Base-by-base conservation (phyloP, 2,888 invertebrate genomes). In the Melolontha melolontha region DNA sequence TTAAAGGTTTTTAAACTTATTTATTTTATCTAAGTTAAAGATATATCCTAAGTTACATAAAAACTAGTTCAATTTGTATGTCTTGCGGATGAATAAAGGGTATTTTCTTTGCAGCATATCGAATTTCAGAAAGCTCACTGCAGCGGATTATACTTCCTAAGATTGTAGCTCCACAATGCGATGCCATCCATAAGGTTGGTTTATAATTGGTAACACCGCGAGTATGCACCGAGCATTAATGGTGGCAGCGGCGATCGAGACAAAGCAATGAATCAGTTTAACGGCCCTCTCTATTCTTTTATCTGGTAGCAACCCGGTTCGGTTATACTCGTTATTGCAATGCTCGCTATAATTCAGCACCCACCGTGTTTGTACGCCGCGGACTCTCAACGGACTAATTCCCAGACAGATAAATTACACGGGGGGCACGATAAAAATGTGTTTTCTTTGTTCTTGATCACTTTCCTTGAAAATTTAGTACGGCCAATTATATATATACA, bases 161-260 rank as follows among this genome's bases (percentile, higher is more conserved):
- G 47, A 47, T 62, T 44, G 59, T 62, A 62, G 47, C 47, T 16
- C 59, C 10, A 62, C 59, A 62, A 62, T 62, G 47, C 47, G 41
- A 64, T 79, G 59, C 59, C 59, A 62, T 62, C 47, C 59, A 80
- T 79, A 77, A 74, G 77, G 79, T 79, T 44, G 78, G 78, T 75
- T 75, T 74, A 78, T 80, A 80, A 80, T 80, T 80, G 80, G 80
- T 79, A 78, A 78, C 78, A 62, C 59, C 75, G 76, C 74, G 76
- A 76, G 77, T 79, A 79, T 79, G 79, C 79, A 79, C 78, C 76
- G 73, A 44, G 75, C 75, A 77, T 79, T 80, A 80, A 80, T 79
- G 78, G 79, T 75, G 76, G 78, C 78, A 77, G 75, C 77, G 74
- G 74, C 75, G 71, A 71, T 72, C 71, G 71, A 73, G 71, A 70